Percentiles rank a stretch among this genome's conserved stretches.
These are phyloP conservation scores for Tragelaphus oryx DNA, from an alignment of 2,797 vertebrate genomes.

Conservation along the genomic window DNA sequence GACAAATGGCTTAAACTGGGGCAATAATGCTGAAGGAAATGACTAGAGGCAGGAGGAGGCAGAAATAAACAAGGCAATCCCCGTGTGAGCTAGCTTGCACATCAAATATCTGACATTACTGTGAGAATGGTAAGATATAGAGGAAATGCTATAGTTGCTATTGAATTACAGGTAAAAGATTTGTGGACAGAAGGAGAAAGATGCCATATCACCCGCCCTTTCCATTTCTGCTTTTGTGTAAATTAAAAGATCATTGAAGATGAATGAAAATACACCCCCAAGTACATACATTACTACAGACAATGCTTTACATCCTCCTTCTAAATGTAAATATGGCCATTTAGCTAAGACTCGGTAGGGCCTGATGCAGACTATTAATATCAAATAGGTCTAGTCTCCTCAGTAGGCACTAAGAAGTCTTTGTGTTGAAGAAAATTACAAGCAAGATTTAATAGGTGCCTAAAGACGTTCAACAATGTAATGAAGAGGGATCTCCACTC, in stretches of 20 bases:
- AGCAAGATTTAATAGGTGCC: neutral
- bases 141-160: neutral
- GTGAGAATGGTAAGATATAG: constrained; percentile 2
- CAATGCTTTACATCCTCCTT: neutral
- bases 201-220: neutral
- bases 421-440: neutral
- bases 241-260: constrained; percentile 16
- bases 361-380: neutral
- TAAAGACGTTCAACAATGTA: neutral
- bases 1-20: constrained; percentile 64
- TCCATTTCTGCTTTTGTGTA: constrained; percentile 12
- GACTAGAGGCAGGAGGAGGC: constrained; percentile 40
- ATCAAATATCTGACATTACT: constrained; percentile 2
- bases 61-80: constrained; percentile 37
- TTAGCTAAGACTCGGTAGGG: neutral
- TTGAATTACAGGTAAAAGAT: constrained; percentile 30
- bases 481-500: neutral
- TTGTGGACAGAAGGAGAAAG: neutral
- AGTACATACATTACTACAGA: neutral
- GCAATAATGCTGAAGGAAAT: constrained; percentile 38
- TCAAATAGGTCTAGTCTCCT: neutral
- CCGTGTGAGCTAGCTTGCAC: constrained; percentile 3
- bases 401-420: neutral
- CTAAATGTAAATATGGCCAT: neutral
- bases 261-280: neutral